phyloP scores from a whole-genome alignment of 2,797 vertebrate genomes.

The Phrynocephalus guinanensis region DNA sequence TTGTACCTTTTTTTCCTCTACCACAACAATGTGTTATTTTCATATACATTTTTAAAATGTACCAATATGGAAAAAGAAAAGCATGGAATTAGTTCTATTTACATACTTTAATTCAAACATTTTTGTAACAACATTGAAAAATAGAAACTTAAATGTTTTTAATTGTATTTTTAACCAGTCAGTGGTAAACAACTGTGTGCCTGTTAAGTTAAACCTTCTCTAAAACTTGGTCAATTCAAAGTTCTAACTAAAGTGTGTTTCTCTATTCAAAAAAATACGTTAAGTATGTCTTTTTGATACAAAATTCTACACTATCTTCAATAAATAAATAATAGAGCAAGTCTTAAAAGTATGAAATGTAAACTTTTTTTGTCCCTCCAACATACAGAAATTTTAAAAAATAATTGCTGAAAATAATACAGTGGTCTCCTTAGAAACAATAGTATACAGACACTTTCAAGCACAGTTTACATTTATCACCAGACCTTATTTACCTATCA shows the following conservation, averaged over 20 bases:
- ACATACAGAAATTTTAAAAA: slow-evolving; percentile 62
- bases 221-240: slow-evolving; percentile 66
- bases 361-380: slow-evolving; percentile 79
- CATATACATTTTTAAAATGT: slow-evolving; percentile 72
- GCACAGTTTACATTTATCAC: slow-evolving; percentile 71
- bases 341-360: slow-evolving; percentile 84
- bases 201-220: slow-evolving; percentile 68
- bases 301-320: slow-evolving; percentile 80
- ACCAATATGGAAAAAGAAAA: slow-evolving; percentile 72
- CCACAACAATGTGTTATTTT: slow-evolving; percentile 69
- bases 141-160: slow-evolving; percentile 68
- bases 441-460: slow-evolving; percentile 71
- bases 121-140: slow-evolving; percentile 75
- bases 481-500: slow-evolving; percentile 56
- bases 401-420: slow-evolving; percentile 68
- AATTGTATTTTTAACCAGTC: slow-evolving; percentile 67
- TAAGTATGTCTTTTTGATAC: slow-evolving; percentile 78
- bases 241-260: slow-evolving; percentile 74
- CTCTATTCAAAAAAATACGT: slow-evolving; percentile 78
- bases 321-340: slow-evolving; percentile 84
- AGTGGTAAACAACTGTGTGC: slow-evolving; percentile 70
- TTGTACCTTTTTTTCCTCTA: slow-evolving; percentile 68
- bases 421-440: slow-evolving; percentile 67
- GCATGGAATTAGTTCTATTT: slow-evolving; percentile 69
- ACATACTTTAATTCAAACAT: slow-evolving; percentile 72